Evolutionary conservation across 2,113 vertebrate species (phyloP), one percentile per base, ranked within the genome.

Genomic region (Eudorcas thomsonii): DNA sequence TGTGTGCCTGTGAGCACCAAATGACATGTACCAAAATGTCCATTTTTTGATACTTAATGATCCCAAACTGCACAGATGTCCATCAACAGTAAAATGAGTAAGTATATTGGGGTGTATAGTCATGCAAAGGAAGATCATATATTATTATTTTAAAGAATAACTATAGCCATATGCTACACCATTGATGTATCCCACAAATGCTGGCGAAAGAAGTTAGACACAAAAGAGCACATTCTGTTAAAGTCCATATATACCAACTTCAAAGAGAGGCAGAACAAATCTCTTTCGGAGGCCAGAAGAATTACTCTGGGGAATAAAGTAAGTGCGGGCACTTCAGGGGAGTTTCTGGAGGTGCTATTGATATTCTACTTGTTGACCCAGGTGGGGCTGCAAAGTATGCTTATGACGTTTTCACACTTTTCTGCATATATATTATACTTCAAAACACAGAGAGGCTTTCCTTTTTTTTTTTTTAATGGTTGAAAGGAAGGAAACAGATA

Each of bases 1-100:
- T 11, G 17, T 5, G 43, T 59, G n/a, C 50, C 19, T 4, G 0
- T 60, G 54, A 16, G 50, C 12, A 45, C 3, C 2, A 59, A 48
- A 25, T 3, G 26, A 12, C 85, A 25, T 2, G 33, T 13, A 23
- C 9, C 30, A 87, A 78, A 55, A 39, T 26, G 17, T 55, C 36
- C 39, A 6, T 48, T 48, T 83, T 50, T 59, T 88, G 85, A 48
- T 36, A 50, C 19, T 19, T 39, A 60, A 45, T 6, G 28, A 28
- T 45, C 43, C 25, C 67, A 67, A 89, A 60, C 6, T 93, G 30
- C 74, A 89, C 14, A 87, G 28, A 83, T 90, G 57, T 50, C 52
- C 45, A 91, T 16, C 74, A 11, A 74, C 4, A 33, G 13, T 54
- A 8, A 81, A 83, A 33, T 62, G 21, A 86, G 33, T 39, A 77